phyloP scores from a whole-genome alignment of 2,113 vertebrate species.

The Amia ocellicauda region DNA sequence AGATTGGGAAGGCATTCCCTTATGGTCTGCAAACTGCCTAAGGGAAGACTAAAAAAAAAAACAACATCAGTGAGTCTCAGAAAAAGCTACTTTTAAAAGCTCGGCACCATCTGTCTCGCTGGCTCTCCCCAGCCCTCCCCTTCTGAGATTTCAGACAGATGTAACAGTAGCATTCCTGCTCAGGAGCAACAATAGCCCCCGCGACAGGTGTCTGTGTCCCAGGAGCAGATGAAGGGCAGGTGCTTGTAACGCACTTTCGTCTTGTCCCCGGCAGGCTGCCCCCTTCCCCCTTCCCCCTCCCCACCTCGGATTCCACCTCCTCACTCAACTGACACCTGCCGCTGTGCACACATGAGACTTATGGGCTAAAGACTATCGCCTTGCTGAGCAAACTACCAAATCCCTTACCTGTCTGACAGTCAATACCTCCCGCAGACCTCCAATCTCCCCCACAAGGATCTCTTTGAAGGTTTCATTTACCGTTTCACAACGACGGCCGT shows the following conservation, averaged over 20 bases:
- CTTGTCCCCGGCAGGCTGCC: constrained; percentile 54
- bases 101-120: constrained; percentile 37
- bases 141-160: constrained; percentile 55
- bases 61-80: constrained; percentile 57
- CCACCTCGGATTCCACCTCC: constrained; percentile 20
- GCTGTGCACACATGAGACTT: constrained; percentile 23
- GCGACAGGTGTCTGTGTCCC: constrained; percentile 55
- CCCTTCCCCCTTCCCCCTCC: background rate
- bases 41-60: constrained; percentile 52
- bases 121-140: constrained; percentile 24
- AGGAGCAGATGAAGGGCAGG: constrained; percentile 59
- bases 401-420: no score
- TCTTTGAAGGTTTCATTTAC: no score
- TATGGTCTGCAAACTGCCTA: constrained; percentile 55
- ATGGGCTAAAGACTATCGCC: background rate
- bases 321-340: constrained; percentile 38
- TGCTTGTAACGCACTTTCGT: constrained; percentile 40
- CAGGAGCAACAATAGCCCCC: constrained; percentile 43
- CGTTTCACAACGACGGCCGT: no score
- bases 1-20: constrained; percentile 54
- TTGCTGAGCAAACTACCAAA: no score
- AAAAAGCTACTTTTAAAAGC: constrained; percentile 34
- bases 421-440: no score
- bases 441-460: no score
- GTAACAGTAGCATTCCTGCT: constrained; percentile 51